A percentile compares a stretch with the other conserved stretches of the same genome.
Conservation (phyloP, 1,140 invertebrate genomes). For the Meloidogyne floridensis region DNA sequence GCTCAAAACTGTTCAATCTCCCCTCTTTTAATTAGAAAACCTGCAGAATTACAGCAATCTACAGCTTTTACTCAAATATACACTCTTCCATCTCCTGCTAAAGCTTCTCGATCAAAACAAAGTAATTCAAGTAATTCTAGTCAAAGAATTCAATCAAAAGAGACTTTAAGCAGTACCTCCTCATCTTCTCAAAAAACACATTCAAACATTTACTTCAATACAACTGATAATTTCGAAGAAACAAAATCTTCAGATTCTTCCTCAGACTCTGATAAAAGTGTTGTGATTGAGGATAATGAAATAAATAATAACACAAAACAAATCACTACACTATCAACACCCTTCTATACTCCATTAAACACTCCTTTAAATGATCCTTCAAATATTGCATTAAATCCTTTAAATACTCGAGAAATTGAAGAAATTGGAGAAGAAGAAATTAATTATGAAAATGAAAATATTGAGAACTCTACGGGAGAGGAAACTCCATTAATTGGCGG, state of each 20-base stretch:
- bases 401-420: background rate
- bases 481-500: background rate
- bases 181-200: background rate
- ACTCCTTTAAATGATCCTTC: background rate
- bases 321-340: background rate
- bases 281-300: background rate
- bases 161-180: background rate
- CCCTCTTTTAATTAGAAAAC: background rate
- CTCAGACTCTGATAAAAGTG: background rate
- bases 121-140: no score
- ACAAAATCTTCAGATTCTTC: background rate
- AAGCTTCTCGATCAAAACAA: no score
- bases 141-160: background rate
- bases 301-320: background rate
- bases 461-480: background rate
- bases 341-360: constrained; percentile 6
- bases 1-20: background rate
- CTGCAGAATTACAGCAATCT: background rate
- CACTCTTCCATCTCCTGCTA: no score
- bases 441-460: background rate
- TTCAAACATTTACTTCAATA: background rate
- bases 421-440: background rate
- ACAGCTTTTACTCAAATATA: background rate
- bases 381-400: background rate
- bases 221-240: background rate